A percentile compares a stretch with the other conserved stretches of the same genome.
phyloP scores from a whole-genome alignment of 2,888 invertebrate species.

The Drosophila anceps region DNA sequence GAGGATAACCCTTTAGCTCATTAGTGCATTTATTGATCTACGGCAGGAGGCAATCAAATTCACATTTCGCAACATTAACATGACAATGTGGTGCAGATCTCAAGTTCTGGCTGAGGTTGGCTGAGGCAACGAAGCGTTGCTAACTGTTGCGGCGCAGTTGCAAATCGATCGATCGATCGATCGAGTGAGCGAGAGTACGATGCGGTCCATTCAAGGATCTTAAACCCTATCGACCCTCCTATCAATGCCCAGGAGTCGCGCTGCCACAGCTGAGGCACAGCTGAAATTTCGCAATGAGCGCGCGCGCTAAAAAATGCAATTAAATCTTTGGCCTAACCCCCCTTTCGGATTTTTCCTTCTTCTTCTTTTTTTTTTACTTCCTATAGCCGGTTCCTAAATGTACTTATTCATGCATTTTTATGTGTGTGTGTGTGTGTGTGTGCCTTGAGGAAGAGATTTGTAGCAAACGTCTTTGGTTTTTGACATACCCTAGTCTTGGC shows the following conservation, averaged over 20 bases:
- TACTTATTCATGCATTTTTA: slow-evolving; percentile 41
- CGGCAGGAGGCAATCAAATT: slow-evolving; percentile 80
- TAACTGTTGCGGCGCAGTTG: slow-evolving; percentile 70
- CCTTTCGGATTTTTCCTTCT: slow-evolving; percentile 13
- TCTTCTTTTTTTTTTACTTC: slow-evolving; percentile 19
- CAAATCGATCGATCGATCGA: slow-evolving; percentile 47
- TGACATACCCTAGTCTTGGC: slow-evolving; percentile 45
- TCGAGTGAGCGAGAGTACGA: slow-evolving; percentile 8
- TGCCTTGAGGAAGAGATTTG: slow-evolving; percentile 60
- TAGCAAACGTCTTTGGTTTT: slow-evolving; percentile 72
- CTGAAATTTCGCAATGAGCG: slow-evolving; percentile 77
- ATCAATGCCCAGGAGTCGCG: slow-evolving; percentile 44
- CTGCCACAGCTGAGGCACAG: slow-evolving; percentile 61
- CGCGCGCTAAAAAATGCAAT: slow-evolving; percentile 81
- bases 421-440: slow-evolving; percentile 3
- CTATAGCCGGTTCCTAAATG: slow-evolving; percentile 47
- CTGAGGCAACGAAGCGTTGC: slow-evolving; percentile 62
- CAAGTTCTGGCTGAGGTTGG: slow-evolving; percentile 28
- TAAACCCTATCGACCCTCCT: slow-evolving; percentile 41
- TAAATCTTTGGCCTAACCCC: slow-evolving; percentile 62
- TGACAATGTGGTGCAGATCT: slow-evolving; percentile 66
- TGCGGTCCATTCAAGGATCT: slow-evolving; percentile 24
- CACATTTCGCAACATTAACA: slow-evolving; percentile 82
- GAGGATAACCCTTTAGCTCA: slow-evolving; percentile 59
- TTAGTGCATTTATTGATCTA: slow-evolving; percentile 74